A percentile compares a stretch with the other conserved stretches of the same genome.
These are phyloP conservation scores for Globia sparganii DNA, from an alignment of 2,888 invertebrate species.

Conservation along the genomic window DNA sequence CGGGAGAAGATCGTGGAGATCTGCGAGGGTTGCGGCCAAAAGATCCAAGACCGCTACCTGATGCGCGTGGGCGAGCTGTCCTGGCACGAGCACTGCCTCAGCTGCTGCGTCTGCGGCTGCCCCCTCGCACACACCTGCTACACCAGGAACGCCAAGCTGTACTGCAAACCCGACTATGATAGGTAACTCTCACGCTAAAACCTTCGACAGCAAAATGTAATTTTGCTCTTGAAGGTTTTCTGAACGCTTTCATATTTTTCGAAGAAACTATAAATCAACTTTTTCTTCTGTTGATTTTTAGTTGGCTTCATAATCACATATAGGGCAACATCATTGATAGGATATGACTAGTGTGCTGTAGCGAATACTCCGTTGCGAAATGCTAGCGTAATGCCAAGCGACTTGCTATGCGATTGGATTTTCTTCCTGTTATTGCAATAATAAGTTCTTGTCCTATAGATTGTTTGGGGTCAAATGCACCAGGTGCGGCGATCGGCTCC, in stretches of 20 bases:
- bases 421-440: constrained; percentile 60
- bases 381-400: constrained; percentile 71
- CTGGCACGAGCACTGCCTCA: constrained; percentile 99
- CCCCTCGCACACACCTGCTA: constrained; percentile 98
- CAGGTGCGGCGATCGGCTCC: constrained; percentile 96
- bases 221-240: constrained; percentile 40
- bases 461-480: constrained; percentile 98
- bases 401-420: constrained; percentile 68
- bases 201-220: constrained; percentile 22
- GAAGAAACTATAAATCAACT: constrained; percentile 6
- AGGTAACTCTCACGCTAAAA: constrained; percentile 90
- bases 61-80: constrained; percentile 98
- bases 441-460: constrained; percentile 89
- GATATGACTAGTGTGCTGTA: constrained; percentile 12
- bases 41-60: constrained; percentile 98
- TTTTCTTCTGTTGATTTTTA: constrained; percentile 4
- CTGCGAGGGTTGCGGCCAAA: constrained; percentile 98
- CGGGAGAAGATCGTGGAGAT: constrained; percentile 95
- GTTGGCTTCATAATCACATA: neutral
- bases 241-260: neutral
- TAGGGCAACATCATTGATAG: constrained; percentile 24
- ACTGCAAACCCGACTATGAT: constrained; percentile 99
- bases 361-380: constrained; percentile 56
- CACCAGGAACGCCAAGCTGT: constrained; percentile 97
- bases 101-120: constrained; percentile 98